Conservation (phyloP, 2,797 vertebrate species). For the Gadopsis bispinosus region DNA sequence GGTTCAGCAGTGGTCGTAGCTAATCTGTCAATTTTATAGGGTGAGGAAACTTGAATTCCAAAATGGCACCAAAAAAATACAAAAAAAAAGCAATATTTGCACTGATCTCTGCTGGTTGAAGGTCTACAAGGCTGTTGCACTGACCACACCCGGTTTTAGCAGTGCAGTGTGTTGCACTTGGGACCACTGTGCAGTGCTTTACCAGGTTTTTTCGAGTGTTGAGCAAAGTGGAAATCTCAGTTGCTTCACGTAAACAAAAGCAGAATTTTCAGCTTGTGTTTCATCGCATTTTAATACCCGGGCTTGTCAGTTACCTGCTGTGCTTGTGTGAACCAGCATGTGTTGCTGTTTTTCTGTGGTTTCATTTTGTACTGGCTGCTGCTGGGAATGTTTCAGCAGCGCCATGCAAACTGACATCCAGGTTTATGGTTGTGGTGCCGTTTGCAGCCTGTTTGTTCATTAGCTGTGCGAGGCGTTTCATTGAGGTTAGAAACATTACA, state of each 20-base stretch:
- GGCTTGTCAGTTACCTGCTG: conserved; percentile 6
- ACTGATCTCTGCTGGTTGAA: neutral
- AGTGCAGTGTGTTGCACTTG: neutral
- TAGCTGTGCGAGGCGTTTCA: conserved; percentile 34
- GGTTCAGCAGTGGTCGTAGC: neutral
- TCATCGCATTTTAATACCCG: neutral
- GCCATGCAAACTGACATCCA: conserved; percentile 65
- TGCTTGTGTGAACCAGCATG: conserved; percentile 55
- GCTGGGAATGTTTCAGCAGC: conserved; percentile 38
- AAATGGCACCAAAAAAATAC: neutral
- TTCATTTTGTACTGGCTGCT: conserved; percentile 59
- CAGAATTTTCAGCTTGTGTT: neutral
- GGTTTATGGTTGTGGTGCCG: conserved; percentile 48
- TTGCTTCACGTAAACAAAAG: neutral
- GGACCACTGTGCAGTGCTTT: neutral
- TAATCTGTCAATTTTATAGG: neutral
- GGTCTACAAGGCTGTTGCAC: conserved; percentile 10
- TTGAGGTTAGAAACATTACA: conserved; percentile 11
- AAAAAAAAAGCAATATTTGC: neutral
- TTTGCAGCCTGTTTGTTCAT: conserved; percentile 25
- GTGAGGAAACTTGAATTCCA: neutral
- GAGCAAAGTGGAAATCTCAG: neutral
- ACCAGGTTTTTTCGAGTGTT: neutral
- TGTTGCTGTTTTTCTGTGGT: conserved; percentile 40
- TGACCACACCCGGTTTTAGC: conserved; percentile 5